Evolutionary conservation across 2,797 vertebrate genomes (phyloP), one percentile per base, ranked within the genome.

Genomic region (Pseudomugil tenellus): DNA sequence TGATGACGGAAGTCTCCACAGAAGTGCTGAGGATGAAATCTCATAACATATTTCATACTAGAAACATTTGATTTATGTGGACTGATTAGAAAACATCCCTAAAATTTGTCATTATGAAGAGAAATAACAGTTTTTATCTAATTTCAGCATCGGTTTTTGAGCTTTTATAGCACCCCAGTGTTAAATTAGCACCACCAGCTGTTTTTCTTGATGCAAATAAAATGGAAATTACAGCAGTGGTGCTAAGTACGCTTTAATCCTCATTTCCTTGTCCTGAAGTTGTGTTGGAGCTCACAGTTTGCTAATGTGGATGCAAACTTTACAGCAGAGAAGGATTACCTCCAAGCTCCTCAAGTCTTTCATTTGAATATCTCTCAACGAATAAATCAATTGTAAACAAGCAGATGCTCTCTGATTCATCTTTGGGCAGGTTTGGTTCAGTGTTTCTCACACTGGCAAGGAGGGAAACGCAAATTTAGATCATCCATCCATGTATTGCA

Each of bases 171-270:
- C 6, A 63, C 46, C 53, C n/a, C 2, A 4, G 23, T 23, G 51
- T 19, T 39, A 25, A 62, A 57, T 46, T 21, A 31, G 16, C 26
- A 29, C 23, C 59, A 63, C 32, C 59, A 56, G n/a, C 39, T 63
- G 41, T 62, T 70, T 29, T 28, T 56, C 55, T 54, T 16, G 19
- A n/a, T 54, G 49, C 0, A 1, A 29, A 56, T 60, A 34, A 46
- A 51, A 65, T 58, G 37, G 1, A 53, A 26, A 35, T 37, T 51
- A 39, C 52, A 14, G 49, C 13, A 34, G 26, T 3, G 19, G 43
- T 21, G 43, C 19, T 46, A 46, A 21, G 13, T 16, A 41, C n/a
- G 17, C 32, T 57, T 7, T 46, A n/a, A 46, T 46, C 21, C 43
- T 46, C 43, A 51, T 29, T 59, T 37, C 12, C 9, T 57, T 46